Base-by-base conservation (phyloP, 1,140 invertebrate species). In the Protaetia brevitarsis region DNA sequence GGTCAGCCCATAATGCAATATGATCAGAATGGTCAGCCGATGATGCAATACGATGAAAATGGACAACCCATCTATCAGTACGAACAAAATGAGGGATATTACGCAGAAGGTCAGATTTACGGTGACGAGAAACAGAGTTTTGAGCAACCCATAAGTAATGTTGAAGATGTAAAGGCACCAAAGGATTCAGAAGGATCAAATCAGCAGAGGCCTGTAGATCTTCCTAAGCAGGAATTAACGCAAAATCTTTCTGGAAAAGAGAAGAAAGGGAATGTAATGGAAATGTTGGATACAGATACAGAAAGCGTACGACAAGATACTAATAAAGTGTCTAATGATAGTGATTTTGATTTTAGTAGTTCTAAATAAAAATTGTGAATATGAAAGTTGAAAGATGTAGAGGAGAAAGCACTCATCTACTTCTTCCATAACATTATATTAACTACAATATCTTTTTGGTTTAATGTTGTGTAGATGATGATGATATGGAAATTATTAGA, bases 241-340 rank as follows among this genome's bases (percentile, higher is more conserved):
- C 19, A 62, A 36, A 36, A 62, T 16, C 23, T 16, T 0, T n/a
- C 45, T 51, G 26, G 11, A 10, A 51, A 51, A n/a, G 45, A 65
- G 8, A 28, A 5, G 13, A 65, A 59, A 36, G 13, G n/a, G 2
- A 71, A 68, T 27, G 66, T 73, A 1, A 58, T 71, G 65, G 66
- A 73, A 23, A 71, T 73, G 65, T 66, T 73, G 27, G 70, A 73
- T 59, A 73, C 70, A 4, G 72, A 73, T 31, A 71, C 70, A 10
- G 72, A 73, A 60, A 66, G 57, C 57, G 66, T 65, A 36, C 63
- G 67, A 16, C 70, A 69, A 29, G 70, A 59, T 4, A 68, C 66
- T 19, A 51, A n/a, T n/a, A 70, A 71, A 65, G 36, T 70, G 19
- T 71, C 72, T 8, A 71, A 70, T 57, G 72, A 73, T 30, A 71